Evolutionary conservation across 2,888 invertebrate genomes (phyloP).

Genomic region (Hypomecis punctinalis): DNA sequence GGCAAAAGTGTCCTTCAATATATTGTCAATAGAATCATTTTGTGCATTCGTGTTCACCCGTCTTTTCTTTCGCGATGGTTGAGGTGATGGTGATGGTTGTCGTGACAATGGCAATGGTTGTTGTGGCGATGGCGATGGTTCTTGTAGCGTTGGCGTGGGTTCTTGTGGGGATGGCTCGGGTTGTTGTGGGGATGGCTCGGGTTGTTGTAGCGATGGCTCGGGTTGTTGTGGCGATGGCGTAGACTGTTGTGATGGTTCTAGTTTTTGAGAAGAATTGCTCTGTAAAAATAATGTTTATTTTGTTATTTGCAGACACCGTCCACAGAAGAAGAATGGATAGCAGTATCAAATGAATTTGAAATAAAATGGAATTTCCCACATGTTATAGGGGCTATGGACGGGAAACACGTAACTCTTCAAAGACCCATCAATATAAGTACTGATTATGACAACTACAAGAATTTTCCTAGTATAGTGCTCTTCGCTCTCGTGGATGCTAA

Average conservation of each 20-base stretch:
- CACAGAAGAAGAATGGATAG: constrained; percentile 29
- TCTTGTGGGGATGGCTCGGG: too few species aligned
- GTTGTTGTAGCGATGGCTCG: background rate
- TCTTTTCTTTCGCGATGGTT: too few species aligned
- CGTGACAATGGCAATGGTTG: too few species aligned
- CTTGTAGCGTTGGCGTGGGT: too few species aligned
- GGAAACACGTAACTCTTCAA: constrained; percentile 29
- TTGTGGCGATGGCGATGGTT: too few species aligned
- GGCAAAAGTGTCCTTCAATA: too few species aligned
- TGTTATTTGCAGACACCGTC: constrained; percentile 26
- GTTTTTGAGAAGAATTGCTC: constrained; percentile 33
- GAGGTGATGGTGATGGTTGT: too few species aligned
- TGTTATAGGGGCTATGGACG: constrained; percentile 29
- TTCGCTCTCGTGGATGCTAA: constrained; percentile 26
- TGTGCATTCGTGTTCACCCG: too few species aligned
- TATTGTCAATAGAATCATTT: too few species aligned
- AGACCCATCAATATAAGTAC: constrained; percentile 11
- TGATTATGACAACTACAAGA: constrained; percentile 18
- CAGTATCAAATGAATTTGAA: constrained; percentile 30
- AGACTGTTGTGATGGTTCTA: constrained; percentile 25
- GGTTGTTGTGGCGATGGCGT: background rate
- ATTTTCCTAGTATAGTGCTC: constrained; percentile 22
- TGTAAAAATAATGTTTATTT: constrained; percentile 1
- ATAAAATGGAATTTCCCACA: constrained; percentile 12
- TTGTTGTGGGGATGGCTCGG: background rate